Conservation (phyloP, 2,113 vertebrate species). For the Sylvicapra grimmia region DNA sequence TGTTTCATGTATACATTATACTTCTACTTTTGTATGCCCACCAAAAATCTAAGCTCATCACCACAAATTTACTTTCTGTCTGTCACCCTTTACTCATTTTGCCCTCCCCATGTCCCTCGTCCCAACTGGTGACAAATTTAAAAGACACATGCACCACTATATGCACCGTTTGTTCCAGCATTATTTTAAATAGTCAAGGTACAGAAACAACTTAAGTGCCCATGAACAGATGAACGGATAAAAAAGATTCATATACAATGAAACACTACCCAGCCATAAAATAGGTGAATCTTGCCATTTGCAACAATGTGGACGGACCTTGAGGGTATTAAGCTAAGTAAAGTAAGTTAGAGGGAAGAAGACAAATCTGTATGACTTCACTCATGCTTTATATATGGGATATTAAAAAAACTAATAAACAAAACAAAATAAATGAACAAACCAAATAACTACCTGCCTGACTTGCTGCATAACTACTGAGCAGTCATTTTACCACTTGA, state of each 20-base stretch:
- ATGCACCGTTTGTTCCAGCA: rapidly evolving
- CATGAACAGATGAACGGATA: neutral
- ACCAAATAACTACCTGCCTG: neutral
- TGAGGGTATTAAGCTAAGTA: neutral
- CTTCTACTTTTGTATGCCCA: neutral
- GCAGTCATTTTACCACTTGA: too few species aligned
- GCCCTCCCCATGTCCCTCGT: too few species aligned
- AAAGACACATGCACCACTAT: neutral
- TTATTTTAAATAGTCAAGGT: neutral
- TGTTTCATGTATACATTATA: neutral
- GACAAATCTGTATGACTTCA: neutral
- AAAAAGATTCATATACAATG: neutral
- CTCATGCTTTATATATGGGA: neutral
- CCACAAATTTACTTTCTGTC: neutral
- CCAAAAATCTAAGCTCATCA: neutral
- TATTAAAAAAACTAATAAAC: neutral
- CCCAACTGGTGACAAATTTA: neutral
- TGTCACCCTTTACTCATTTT: neutral
- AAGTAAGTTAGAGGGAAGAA: neutral
- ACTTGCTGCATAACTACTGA: neutral
- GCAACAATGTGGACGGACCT: neutral
- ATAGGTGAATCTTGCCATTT: neutral
- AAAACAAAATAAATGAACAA: neutral
- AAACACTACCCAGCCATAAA: neutral
- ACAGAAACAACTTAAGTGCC: neutral